Conservation (phyloP, 2,797 vertebrate species). For the Okamejei kenojei region DNA sequence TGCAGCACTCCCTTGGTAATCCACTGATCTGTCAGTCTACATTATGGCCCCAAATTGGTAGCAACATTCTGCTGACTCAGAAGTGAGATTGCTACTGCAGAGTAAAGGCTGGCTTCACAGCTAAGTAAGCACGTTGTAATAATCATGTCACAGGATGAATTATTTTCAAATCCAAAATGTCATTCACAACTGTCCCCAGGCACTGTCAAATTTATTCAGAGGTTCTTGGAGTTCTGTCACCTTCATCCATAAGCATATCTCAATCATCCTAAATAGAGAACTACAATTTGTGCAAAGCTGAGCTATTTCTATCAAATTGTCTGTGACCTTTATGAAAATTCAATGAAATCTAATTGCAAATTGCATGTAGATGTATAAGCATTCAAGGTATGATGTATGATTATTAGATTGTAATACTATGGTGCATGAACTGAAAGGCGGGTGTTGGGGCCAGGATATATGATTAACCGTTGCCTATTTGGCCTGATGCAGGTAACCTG, state of each 20-base stretch:
- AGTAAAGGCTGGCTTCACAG: background rate
- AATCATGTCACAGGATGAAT: background rate
- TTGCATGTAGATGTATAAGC: conserved; percentile 8
- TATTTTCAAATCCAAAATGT: background rate
- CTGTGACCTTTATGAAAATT: background rate
- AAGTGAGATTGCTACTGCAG: background rate
- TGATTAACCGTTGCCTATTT: too few relatives aligned
- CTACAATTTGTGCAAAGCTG: background rate
- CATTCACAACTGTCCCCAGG: background rate
- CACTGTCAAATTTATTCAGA: background rate
- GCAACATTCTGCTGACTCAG: background rate
- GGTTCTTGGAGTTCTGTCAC: background rate
- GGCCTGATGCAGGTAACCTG: too few relatives aligned
- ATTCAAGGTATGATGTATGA: background rate
- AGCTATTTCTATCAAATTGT: background rate
- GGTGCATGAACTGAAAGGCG: background rate
- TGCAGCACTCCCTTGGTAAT: background rate
- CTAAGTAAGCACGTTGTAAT: conserved; percentile 1
- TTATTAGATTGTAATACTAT: background rate
- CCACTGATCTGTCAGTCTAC: background rate
- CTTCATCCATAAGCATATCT: background rate
- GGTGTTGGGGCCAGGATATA: too few relatives aligned
- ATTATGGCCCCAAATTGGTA: background rate
- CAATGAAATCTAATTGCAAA: background rate
- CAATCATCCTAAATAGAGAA: background rate